phyloP scores from a whole-genome alignment of 2,113 vertebrate species.

The Apteryx owenii region DNA sequence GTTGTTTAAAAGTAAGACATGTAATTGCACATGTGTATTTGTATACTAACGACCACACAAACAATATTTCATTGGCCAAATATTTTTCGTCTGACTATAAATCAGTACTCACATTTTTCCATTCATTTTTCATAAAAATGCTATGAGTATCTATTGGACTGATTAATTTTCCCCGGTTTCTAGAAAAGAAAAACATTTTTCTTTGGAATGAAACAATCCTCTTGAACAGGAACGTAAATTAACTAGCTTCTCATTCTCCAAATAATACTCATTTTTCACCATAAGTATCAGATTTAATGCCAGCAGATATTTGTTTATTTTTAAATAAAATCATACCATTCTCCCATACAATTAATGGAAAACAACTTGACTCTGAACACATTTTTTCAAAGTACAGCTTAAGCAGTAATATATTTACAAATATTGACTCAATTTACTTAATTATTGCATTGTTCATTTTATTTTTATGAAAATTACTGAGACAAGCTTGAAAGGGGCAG shows the following conservation, averaged over 20 bases:
- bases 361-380: not conserved
- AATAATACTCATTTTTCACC: not conserved
- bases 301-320: not conserved
- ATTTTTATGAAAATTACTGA: not conserved
- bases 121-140: not conserved
- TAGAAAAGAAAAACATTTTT: not conserved
- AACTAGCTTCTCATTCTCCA: not conserved
- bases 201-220: not conserved
- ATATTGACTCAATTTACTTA: not conserved
- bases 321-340: not conserved
- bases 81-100: not conserved
- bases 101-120: not conserved
- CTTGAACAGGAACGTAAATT: not conserved
- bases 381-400: not conserved
- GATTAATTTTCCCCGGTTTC: not conserved
- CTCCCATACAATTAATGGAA: not conserved
- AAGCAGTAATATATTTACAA: not conserved
- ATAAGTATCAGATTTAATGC: not conserved
- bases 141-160: not conserved
- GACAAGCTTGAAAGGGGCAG: not conserved
- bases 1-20: not conserved
- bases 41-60: not conserved
- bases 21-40: not conserved
- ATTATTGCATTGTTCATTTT: not conserved
- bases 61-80: not conserved